A percentile compares a stretch with the other conserved stretches of the same genome.
phyloP scores from a whole-genome alignment of 1,140 invertebrate species.

The Belonocnema kinseyi region DNA sequence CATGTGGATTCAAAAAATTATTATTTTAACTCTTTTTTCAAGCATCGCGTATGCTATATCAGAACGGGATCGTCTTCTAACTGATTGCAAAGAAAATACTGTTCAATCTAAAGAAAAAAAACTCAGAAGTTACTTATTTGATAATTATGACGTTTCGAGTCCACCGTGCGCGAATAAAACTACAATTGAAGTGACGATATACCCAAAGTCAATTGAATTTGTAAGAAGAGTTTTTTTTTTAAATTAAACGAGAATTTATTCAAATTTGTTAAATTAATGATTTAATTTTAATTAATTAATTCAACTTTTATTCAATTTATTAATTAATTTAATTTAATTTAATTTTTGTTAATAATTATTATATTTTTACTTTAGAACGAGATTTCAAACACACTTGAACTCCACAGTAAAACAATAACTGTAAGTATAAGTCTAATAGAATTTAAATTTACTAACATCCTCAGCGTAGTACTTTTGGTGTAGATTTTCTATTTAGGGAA shows the following conservation, averaged over 20 bases:
- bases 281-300: too few species aligned
- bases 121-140: not conserved
- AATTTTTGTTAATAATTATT: not conserved
- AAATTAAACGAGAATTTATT: too few species aligned
- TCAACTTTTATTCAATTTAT: not conserved
- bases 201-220: constrained; percentile 39
- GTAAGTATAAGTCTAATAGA: constrained; percentile 42
- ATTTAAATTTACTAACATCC: too few species aligned
- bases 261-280: too few species aligned
- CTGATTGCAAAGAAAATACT: not conserved
- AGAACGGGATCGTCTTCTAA: not conserved
- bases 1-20: not conserved
- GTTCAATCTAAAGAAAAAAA: not conserved
- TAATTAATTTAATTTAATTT: not conserved
- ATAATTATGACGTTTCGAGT: not conserved
- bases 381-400: constrained; percentile 1
- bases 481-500: too few species aligned
- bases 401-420: constrained; percentile 46
- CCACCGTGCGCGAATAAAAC: constrained; percentile 25
- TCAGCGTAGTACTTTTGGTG: too few species aligned
- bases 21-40: not conserved
- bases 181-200: constrained; percentile 8
- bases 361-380: constrained; percentile 44
- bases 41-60: not conserved
- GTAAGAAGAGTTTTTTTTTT: constrained; percentile 33